These are phyloP conservation scores for Toxonevra muliebris DNA, from an alignment of 2,888 invertebrate genomes.

Conservation along the genomic window DNA sequence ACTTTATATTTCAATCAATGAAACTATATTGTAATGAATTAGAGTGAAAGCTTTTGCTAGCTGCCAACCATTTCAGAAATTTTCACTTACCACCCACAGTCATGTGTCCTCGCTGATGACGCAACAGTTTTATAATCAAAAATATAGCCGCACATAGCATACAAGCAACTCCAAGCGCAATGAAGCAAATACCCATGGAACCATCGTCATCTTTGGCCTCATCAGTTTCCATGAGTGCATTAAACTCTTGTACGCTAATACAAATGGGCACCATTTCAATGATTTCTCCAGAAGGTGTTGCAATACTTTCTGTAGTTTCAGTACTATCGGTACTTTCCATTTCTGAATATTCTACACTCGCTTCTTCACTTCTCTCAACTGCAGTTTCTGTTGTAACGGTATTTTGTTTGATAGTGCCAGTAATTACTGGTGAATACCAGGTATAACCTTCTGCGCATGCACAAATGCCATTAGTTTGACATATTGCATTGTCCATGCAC, in stretches of 20 bases:
- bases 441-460: constrained; percentile 21
- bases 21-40: too few species aligned
- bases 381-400: too few species aligned
- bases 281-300: too few species aligned
- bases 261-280: too few species aligned
- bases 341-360: too few species aligned
- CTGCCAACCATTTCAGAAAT: too few species aligned
- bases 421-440: constrained; percentile 9
- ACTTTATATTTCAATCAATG: too few species aligned
- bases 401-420: too few species aligned
- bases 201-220: neutral
- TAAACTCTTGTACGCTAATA: too few species aligned
- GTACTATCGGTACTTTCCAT: neutral
- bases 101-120: constrained; percentile 15
- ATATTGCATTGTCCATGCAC: constrained; percentile 15
- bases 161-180: constrained; percentile 27
- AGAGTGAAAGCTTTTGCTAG: too few species aligned
- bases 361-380: too few species aligned
- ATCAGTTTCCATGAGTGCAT: too few species aligned
- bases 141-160: constrained; percentile 22
- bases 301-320: neutral
- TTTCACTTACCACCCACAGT: constrained; percentile 36
- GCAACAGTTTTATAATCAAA: constrained; percentile 23
- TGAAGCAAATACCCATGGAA: constrained; percentile 15
- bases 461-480: constrained; percentile 18